Evolutionary conservation across 2,888 invertebrate genomes (phyloP).

Genomic region (Hylaea fasciaria): DNA sequence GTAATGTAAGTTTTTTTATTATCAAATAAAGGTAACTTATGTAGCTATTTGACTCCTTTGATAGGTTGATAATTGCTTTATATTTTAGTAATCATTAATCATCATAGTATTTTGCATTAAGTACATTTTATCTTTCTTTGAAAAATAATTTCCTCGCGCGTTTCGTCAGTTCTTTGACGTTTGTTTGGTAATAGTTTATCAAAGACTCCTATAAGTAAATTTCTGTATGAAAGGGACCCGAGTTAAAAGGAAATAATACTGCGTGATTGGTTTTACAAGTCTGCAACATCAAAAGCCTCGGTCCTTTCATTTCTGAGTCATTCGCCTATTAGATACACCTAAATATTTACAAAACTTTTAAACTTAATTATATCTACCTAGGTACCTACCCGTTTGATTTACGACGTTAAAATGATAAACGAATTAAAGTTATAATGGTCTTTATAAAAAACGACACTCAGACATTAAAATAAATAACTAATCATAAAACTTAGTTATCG

Average conservation of each 20-base stretch:
- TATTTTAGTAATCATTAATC: not conserved
- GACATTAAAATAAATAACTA: not conserved
- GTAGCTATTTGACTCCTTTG: not conserved
- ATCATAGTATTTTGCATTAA: too few species aligned
- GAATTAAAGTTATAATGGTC: constrained; percentile 40
- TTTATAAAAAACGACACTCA: constrained; percentile 24
- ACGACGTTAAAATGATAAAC: constrained; percentile 46
- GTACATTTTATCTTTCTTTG: too few species aligned
- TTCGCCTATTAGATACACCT: constrained; percentile 63
- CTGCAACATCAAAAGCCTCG: constrained; percentile 59
- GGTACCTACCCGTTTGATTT: constrained; percentile 51
- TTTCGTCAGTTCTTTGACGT: constrained; percentile 34
- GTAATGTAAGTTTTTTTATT: too few species aligned
- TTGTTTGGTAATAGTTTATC: constrained; percentile 36
- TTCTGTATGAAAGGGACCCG: constrained; percentile 50
- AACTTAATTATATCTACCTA: constrained; percentile 62
- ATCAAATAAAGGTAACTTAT: not conserved
- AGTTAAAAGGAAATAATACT: constrained; percentile 60
- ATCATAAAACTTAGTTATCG: too few species aligned
- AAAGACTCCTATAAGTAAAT: constrained; percentile 39
- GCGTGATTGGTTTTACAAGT: constrained; percentile 65
- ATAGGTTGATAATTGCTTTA: not conserved
- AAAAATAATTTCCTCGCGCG: constrained; percentile 27
- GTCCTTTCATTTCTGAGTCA: constrained; percentile 61
- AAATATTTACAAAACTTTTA: constrained; percentile 55